These are phyloP conservation scores for Hoplodrina ambigua DNA, from an alignment of 2,888 invertebrate species.

Conservation along the genomic window DNA sequence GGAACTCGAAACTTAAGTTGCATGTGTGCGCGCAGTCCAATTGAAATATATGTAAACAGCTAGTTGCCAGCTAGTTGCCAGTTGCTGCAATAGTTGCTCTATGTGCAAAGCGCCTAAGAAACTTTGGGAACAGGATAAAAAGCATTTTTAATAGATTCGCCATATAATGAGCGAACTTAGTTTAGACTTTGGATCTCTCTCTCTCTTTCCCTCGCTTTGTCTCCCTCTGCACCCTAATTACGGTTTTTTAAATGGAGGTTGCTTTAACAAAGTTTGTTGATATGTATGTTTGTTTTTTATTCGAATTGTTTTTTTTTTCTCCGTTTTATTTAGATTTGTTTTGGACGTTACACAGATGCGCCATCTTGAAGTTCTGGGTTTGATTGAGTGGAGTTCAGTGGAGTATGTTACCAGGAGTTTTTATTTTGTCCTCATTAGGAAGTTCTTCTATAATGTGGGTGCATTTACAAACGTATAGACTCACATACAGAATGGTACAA, in stretches of 20 bases:
- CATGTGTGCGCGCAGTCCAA: too few relatives aligned
- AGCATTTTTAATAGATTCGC: conserved; percentile 39
- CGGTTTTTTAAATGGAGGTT: conserved; percentile 36
- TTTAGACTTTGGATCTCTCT: conserved; percentile 27
- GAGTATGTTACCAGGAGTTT: background rate
- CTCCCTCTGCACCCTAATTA: conserved; percentile 42
- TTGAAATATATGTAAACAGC: too few relatives aligned
- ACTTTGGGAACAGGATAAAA: conserved; percentile 33
- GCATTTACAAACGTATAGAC: too few relatives aligned
- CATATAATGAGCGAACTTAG: conserved; percentile 47
- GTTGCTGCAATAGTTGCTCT: too few relatives aligned
- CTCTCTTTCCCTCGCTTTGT: background rate
- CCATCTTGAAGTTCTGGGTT: background rate
- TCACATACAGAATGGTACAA: too few relatives aligned
- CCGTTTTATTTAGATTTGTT: conserved; percentile 15
- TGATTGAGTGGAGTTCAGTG: conserved; percentile 7
- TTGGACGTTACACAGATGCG: conserved; percentile 25
- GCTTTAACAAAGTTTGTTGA: conserved; percentile 32
- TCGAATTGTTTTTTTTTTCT: background rate
- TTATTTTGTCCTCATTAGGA: too few relatives aligned
- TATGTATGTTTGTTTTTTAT: conserved; percentile 24
- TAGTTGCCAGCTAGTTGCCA: too few relatives aligned
- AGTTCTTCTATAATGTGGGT: too few relatives aligned
- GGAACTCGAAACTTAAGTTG: too few relatives aligned
- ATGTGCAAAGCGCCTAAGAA: too few relatives aligned